These are phyloP conservation scores for Lasioglossum vierecki DNA, from an alignment of 2,888 invertebrate species.

Conservation along the genomic window DNA sequence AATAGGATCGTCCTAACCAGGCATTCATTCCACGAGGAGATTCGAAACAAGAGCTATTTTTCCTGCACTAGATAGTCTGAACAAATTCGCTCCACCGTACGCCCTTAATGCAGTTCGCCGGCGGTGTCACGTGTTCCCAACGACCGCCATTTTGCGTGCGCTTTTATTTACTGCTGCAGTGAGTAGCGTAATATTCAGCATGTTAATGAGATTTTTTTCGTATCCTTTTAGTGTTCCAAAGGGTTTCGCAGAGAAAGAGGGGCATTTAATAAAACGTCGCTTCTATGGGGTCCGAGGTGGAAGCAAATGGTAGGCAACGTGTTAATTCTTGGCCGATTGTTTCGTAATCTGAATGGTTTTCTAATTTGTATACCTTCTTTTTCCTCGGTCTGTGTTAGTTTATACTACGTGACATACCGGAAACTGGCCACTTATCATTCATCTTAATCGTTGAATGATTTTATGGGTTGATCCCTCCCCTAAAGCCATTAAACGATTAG, in stretches of 20 bases:
- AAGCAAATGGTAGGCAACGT: neutral
- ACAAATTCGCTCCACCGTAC: neutral
- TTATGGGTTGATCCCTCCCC: neutral
- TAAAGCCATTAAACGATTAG: neutral
- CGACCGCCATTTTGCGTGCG: neutral
- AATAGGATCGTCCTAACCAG: neutral
- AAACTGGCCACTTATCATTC: too few relatives aligned
- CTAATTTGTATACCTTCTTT: neutral
- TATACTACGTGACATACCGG: neutral
- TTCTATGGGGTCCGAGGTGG: neutral
- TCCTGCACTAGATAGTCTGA: neutral
- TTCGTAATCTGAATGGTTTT: neutral
- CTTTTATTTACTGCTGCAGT: neutral
- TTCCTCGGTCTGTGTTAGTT: neutral
- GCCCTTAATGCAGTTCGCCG: neutral
- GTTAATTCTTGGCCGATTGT: neutral
- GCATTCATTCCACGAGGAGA: neutral
- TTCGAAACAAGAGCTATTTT: neutral
- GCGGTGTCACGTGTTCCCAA: neutral
- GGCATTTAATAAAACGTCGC: neutral
- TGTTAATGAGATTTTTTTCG: conserved; percentile 2
- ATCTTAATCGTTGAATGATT: neutral
- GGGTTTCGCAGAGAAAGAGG: neutral
- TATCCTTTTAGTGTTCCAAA: neutral
- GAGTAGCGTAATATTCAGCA: conserved; percentile 7